phyloP scores from a whole-genome alignment of 1,140 invertebrate species.

The Brachionus rotundiformis region DNA sequence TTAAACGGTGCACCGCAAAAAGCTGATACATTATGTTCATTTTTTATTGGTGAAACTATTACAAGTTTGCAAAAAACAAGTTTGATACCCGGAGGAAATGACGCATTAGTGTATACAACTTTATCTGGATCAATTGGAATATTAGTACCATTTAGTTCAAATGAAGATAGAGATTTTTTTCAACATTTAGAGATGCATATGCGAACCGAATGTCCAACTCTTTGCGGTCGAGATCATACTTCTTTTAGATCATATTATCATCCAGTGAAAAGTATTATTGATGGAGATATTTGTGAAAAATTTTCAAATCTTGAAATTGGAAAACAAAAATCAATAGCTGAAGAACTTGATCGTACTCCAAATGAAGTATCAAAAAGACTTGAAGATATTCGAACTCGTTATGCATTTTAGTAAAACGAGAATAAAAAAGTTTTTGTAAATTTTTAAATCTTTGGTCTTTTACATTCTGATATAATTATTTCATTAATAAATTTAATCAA shows the following conservation, averaged over 20 bases:
- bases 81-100: slow-evolving; percentile 91
- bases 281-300: slow-evolving; percentile 98
- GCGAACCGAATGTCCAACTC: slow-evolving; percentile 89
- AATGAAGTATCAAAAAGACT: slow-evolving; percentile 82
- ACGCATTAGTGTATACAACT: slow-evolving; percentile 92
- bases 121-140: slow-evolving; percentile 90
- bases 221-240: slow-evolving; percentile 95
- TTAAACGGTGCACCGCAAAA: slow-evolving; percentile 97
- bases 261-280: slow-evolving; percentile 96
- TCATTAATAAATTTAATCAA: too few species aligned
- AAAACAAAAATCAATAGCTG: slow-evolving; percentile 91
- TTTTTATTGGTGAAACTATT: slow-evolving; percentile 90
- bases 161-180: slow-evolving; percentile 75
- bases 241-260: slow-evolving; percentile 96
- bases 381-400: slow-evolving; percentile 67
- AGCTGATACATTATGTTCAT: slow-evolving; percentile 81
- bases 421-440: background rate
- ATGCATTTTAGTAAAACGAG: slow-evolving; percentile 64
- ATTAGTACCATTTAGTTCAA: slow-evolving; percentile 92
- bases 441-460: background rate
- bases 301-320: slow-evolving; percentile 89
- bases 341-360: slow-evolving; percentile 87
- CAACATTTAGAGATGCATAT: slow-evolving; percentile 99
- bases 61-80: slow-evolving; percentile 79
- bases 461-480: too few species aligned